Percentiles rank a stretch among this genome's conserved stretches.
These are phyloP conservation scores for Grus americana DNA, from an alignment of 2,113 vertebrate species.

Conservation along the genomic window DNA sequence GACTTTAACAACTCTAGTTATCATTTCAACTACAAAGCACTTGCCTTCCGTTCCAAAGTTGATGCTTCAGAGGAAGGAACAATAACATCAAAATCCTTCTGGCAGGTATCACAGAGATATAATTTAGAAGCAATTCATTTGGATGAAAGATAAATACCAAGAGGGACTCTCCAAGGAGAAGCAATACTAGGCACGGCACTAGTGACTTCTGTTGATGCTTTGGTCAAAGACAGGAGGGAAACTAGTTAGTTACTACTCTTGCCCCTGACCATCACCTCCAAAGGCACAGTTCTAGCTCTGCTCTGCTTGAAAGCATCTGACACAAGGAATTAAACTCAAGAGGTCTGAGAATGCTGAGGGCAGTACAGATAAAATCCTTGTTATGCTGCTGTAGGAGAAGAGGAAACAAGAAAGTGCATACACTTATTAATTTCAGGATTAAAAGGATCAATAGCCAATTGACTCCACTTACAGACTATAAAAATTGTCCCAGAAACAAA, in stretches of 20 bases:
- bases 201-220: background rate
- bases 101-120: background rate
- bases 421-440: background rate
- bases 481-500: background rate
- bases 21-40: background rate
- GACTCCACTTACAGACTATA: background rate
- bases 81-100: background rate
- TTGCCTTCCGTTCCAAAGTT: background rate
- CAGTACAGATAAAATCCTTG: background rate
- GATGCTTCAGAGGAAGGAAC: background rate
- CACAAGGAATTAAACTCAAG: background rate
- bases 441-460: background rate
- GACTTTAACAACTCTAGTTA: background rate
- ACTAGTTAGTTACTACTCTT: background rate
- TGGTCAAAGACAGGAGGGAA: background rate
- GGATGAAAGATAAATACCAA: background rate
- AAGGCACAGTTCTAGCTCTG: background rate
- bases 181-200: fast-evolving
- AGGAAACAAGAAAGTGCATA: background rate
- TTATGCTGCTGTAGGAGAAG: background rate
- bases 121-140: background rate
- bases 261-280: background rate
- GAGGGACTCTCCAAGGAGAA: background rate
- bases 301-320: background rate
- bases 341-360: background rate